Evolutionary conservation across 2,797 vertebrate species (phyloP), one percentile per base, ranked within the genome.

Genomic region (Columba guinea): DNA sequence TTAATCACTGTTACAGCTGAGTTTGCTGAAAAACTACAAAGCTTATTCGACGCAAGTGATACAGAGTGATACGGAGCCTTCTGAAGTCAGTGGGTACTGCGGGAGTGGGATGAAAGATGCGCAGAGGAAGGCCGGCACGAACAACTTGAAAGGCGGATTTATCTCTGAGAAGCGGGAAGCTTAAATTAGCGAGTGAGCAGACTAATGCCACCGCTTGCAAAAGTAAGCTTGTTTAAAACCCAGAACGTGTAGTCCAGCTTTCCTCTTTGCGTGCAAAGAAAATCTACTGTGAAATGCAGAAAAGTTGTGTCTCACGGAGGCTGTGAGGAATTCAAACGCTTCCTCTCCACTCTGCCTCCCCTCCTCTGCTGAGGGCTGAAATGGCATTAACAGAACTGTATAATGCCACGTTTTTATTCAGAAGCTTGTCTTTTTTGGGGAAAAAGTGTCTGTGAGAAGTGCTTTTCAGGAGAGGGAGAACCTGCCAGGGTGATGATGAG

Each of bases 91-190:
- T 21, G 63, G 30, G 49, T n/a, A 5, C 39, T 10, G 64, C 0
- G 3, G n/a, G 75, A 10, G 22, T 27, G 76, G 94, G 34, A 28
- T 76, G 79, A 18, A 51, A 71, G 87, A 89, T 92, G 67, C 71
- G 83, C n/a, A 56, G 48, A 21, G 48, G 62, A 52, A 78, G 34
- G 87, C 91, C 84, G 77, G 59, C 67, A 32, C 77, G 67, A 95
- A 78, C 84, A 83, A 35, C 79, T 92, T 94, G 89, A 89, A 91
- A 95, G 79, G 94, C 81, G 44, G 6, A 0, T 87, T 95, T 93
- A 91, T 93, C 84, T 80, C 71, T 75, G 84, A 24, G 75, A 78
- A 89, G 92, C 3, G 89, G 81, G 96, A 87, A 91, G 94, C 91
- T 96, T 88, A 87, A 96, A 91, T 39, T 28, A 49, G 81, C 2